Percentiles rank a stretch among this genome's conserved stretches.
These are phyloP conservation scores for Dynastes hyllus DNA, from an alignment of 2,888 invertebrate species.

Conservation along the genomic window DNA sequence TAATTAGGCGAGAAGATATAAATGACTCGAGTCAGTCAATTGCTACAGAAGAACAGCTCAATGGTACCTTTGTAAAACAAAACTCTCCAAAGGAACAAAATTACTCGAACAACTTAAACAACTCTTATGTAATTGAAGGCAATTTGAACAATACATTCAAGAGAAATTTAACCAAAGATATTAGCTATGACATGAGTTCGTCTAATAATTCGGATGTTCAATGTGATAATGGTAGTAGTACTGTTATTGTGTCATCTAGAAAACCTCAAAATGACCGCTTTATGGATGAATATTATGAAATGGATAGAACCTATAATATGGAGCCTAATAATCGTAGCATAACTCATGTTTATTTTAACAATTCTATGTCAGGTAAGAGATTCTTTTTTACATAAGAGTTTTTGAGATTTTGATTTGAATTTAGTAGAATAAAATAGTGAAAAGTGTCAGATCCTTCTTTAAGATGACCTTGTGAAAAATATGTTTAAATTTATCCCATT, in stretches of 20 bases:
- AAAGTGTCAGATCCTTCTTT: no score
- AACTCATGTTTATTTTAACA: constrained; percentile 51
- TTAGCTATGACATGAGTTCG: constrained; percentile 51
- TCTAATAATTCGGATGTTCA: constrained; percentile 52
- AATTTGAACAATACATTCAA: constrained; percentile 52
- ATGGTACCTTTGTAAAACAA: constrained; percentile 29
- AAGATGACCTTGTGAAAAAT: no score
- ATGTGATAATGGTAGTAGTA: constrained; percentile 29
- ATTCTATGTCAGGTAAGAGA: constrained; percentile 46
- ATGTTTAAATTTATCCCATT: no score
- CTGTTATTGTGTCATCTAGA: constrained; percentile 35
- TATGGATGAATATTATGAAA: constrained; percentile 21
- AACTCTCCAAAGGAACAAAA: constrained; percentile 22
- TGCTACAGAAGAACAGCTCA: constrained; percentile 26
- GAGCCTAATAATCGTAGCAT: constrained; percentile 42
- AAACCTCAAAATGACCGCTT: constrained; percentile 46
- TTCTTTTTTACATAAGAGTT: no score
- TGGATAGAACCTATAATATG: constrained; percentile 29
- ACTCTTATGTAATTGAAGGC: constrained; percentile 39
- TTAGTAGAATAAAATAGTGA: no score
- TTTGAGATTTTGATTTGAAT: no score
- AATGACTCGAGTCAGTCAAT: constrained; percentile 12
- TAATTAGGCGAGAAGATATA: constrained; percentile 30
- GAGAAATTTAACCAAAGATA: constrained; percentile 50
- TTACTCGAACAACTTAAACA: constrained; percentile 48